Evolutionary conservation across 2,797 vertebrate genomes (phyloP), one percentile per base, ranked within the genome.

Genomic region (Serranus cabrilla): DNA sequence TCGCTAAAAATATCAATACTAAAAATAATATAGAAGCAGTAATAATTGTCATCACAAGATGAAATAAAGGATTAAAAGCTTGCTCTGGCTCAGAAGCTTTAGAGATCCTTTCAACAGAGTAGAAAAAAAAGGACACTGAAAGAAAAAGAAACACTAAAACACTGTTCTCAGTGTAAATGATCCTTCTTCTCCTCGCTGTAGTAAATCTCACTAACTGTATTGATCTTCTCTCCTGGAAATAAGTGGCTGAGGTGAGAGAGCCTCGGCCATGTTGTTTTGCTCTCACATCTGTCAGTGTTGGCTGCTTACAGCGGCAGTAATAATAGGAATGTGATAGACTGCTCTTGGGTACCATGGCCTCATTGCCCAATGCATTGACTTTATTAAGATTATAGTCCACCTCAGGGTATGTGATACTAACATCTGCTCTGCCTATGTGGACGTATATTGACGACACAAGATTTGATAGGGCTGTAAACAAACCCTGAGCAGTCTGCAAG

Each of bases 131-230:
- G 17, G 31, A 50, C 3, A 52, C 11, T 47, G 49, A 61, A 75
- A 56, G 34, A 21, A 46, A 7, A 2, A 27, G 45, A 45, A 16
- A 10, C 8, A 8, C 42, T 58, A 17, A 52, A 71, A 37, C 55
- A 58, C 47, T 39, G 39, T 40, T 77, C 52, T 69, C 27, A 42
- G 47, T n/a, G 46, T 71, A 64, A 75, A 71, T 40, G 20, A 80
- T 75, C 18, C 55, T 65, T 73, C 62, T 57, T 42, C 40, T 81
- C 42, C 16, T 13, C 4, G 0, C 69, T 68, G 74, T 46, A 70
- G 68, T 88, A 78, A 87, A 86, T 84, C 86, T 80, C 72, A 21
- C 75, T 74, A 82, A 89, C 80, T 79, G 51, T 74, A 92, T 87
- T 46, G 87, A 91, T 92, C 60, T 16, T 47, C 57, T 10, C 55